Evolutionary conservation across 2,888 invertebrate genomes (phyloP).

Genomic region (Idaea biselata): DNA sequence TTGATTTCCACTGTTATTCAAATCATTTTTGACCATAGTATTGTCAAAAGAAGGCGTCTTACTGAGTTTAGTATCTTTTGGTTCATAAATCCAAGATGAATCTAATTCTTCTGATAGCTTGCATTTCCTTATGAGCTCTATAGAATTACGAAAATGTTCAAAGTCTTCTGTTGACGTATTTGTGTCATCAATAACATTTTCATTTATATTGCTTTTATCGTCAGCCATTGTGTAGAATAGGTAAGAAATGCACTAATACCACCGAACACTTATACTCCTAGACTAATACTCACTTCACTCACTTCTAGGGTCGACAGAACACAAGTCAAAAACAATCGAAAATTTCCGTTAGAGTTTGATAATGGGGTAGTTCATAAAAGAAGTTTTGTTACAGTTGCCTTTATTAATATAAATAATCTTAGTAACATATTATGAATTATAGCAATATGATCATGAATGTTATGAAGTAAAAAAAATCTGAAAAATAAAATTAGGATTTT

Average conservation of each 20-base stretch:
- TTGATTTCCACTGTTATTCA: constrained; percentile 39
- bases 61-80: constrained; percentile 32
- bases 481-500: too few species aligned
- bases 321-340: too few species aligned
- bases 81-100: constrained; percentile 57
- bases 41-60: constrained; percentile 59
- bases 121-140: constrained; percentile 65
- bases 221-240: neutral
- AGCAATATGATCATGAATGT: too few species aligned
- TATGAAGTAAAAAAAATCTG: too few species aligned
- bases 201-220: constrained; percentile 11
- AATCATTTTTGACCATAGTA: constrained; percentile 51
- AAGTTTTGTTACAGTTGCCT: too few species aligned
- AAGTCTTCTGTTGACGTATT: constrained; percentile 34
- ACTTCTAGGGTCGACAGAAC: too few species aligned
- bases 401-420: too few species aligned
- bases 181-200: constrained; percentile 32
- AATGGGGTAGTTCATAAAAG: too few species aligned
- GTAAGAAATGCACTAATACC: neutral
- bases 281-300: too few species aligned
- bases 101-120: constrained; percentile 43
- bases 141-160: constrained; percentile 43
- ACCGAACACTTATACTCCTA: too few species aligned
- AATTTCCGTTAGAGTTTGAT: too few species aligned
- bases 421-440: too few species aligned